Conservation (phyloP, 2,888 invertebrate genomes). For the Gymnocheta viridis region DNA sequence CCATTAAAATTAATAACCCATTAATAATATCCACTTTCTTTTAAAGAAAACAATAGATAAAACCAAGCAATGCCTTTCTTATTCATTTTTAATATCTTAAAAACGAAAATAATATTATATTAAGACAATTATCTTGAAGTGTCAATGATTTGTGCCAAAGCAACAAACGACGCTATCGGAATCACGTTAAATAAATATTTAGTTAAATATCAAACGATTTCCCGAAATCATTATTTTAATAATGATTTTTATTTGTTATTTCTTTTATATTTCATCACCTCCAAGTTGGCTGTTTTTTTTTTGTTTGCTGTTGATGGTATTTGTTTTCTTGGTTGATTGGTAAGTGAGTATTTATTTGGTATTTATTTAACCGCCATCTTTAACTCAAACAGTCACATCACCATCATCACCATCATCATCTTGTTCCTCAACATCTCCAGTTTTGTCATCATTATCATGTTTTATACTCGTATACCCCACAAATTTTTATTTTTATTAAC, state of each 20-base stretch:
- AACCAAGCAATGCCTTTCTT: neutral
- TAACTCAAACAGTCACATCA: constrained; percentile 26
- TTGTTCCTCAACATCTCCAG: constrained; percentile 28
- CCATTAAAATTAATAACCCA: constrained; percentile 52
- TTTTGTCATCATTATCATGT: neutral
- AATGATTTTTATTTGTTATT: constrained; percentile 35
- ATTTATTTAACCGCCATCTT: constrained; percentile 60
- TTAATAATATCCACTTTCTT: constrained; percentile 29
- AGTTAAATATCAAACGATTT: constrained; percentile 63
- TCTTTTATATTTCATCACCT: constrained; percentile 60
- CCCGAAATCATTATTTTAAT: constrained; percentile 49
- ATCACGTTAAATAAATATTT: constrained; percentile 54
- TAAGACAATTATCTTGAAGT: constrained; percentile 58
- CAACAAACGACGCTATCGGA: neutral
- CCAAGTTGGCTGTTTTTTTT: constrained; percentile 18
- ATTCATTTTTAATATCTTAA: constrained; percentile 21
- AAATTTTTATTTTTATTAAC: constrained; percentile 52
- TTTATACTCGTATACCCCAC: constrained; percentile 30
- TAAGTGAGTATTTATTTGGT: constrained; percentile 46
- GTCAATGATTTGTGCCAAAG: constrained; percentile 55
- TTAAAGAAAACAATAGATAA: constrained; percentile 16
- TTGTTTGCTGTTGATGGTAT: constrained; percentile 4
- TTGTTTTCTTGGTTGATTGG: constrained; percentile 32
- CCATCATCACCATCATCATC: constrained; percentile 19
- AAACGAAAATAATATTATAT: constrained; percentile 24